Evolutionary conservation across 2,113 vertebrate species (phyloP).

Genomic region (Corythornis cristatus): DNA sequence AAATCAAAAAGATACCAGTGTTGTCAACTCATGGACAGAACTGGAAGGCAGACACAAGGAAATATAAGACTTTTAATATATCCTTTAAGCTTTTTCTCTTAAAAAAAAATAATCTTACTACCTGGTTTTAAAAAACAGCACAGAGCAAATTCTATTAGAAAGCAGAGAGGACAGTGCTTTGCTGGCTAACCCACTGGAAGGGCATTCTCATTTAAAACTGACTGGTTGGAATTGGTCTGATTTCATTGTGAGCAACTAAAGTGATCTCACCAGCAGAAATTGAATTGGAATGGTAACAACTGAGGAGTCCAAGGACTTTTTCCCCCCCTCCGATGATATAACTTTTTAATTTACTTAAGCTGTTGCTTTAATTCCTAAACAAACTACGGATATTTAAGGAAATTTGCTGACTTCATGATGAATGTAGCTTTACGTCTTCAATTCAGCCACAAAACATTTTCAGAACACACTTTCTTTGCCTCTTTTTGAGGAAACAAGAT

Average conservation of each 20-base stretch:
- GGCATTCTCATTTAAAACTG: background rate
- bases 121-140: rapidly evolving
- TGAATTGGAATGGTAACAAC: background rate
- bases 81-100: background rate
- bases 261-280: rapidly evolving
- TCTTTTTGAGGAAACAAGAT: background rate
- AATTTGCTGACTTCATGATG: background rate
- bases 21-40: background rate
- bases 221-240: background rate
- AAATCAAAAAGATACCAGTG: background rate
- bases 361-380: background rate
- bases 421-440: background rate
- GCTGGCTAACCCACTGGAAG: background rate
- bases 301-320: background rate
- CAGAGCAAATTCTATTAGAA: background rate
- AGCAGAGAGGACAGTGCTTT: background rate
- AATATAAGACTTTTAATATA: background rate
- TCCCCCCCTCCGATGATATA: rapidly evolving
- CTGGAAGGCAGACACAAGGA: background rate
- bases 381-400: background rate
- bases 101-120: background rate
- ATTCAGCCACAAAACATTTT: background rate
- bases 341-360: background rate
- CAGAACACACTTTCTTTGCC: background rate
- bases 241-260: background rate